Percentiles rank a stretch among this genome's conserved stretches.
Evolutionary conservation across 2,113 vertebrate genomes (phyloP).

Genomic region (Rhynchomys soricoides): DNA sequence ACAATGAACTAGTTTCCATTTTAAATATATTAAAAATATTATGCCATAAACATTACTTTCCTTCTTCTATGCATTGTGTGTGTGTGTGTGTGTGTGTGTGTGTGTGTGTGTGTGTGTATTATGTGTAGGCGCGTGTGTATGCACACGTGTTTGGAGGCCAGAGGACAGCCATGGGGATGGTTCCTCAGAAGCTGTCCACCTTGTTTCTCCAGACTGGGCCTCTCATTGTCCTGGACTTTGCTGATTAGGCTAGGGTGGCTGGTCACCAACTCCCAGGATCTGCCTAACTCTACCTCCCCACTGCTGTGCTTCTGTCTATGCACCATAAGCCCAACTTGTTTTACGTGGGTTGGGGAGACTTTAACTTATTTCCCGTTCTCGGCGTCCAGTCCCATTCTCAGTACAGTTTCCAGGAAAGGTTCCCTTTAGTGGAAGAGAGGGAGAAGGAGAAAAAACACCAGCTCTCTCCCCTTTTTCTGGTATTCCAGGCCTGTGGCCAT

Average conservation of each 20-base stretch:
- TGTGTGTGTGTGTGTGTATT: neutral
- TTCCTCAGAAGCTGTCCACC: neutral
- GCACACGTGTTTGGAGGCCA: neutral
- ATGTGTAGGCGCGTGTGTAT: neutral
- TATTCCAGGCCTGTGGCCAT: neutral
- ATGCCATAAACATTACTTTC: neutral
- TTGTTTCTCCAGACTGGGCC: neutral
- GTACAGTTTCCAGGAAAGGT: neutral
- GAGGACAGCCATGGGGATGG: neutral
- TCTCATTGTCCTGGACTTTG: neutral
- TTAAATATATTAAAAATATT: slow-evolving; percentile 37
- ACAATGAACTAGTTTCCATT: slow-evolving; percentile 30
- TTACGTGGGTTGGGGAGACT: neutral
- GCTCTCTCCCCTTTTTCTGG: neutral
- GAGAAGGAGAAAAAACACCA: neutral
- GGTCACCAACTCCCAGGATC: neutral
- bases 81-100: neutral
- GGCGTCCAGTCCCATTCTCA: neutral
- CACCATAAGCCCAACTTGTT: neutral
- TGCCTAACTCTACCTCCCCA: neutral
- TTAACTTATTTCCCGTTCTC: neutral
- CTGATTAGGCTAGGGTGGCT: neutral
- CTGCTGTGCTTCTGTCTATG: accelerated
- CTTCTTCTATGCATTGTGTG: neutral
- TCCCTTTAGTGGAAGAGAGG: neutral